These are phyloP conservation scores for Sebastes itinus DNA, from an alignment of 2,797 vertebrate genomes.

Conservation along the genomic window DNA sequence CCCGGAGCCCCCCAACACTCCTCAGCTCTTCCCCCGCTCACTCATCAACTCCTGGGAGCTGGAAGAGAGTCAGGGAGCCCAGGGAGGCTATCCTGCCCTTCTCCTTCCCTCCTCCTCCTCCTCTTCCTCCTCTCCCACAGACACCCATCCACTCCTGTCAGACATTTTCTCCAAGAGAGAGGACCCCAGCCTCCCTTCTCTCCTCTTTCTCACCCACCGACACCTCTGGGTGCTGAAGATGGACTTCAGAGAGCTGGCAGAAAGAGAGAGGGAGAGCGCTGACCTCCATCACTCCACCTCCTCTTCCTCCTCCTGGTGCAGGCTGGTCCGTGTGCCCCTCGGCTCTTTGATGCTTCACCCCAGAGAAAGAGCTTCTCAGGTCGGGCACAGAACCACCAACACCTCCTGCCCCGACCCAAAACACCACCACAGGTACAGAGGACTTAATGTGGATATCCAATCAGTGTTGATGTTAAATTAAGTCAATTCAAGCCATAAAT, in stretches of 20 bases:
- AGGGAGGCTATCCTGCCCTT: slow-evolving; percentile 86
- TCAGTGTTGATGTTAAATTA: no score
- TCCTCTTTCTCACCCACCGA: slow-evolving; percentile 89
- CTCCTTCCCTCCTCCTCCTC: slow-evolving; percentile 59
- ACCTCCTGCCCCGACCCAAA: slow-evolving; percentile 35
- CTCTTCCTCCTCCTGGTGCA: slow-evolving; percentile 57
- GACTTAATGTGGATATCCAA: no score
- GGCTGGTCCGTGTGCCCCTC: slow-evolving; percentile 86
- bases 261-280: slow-evolving; percentile 25
- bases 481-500: no score
- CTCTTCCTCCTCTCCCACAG: slow-evolving; percentile 6
- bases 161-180: slow-evolving; percentile 63
- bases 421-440: slow-evolving; percentile 57
- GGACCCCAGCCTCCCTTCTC: slow-evolving; percentile 79
- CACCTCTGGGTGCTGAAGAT: slow-evolving; percentile 90
- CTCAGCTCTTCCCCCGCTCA: slow-evolving; percentile 86
- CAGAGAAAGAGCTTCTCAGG: slow-evolving; percentile 54
- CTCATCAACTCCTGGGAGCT: slow-evolving; percentile 89
- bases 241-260: slow-evolving; percentile 83
- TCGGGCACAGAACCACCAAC: not conserved
- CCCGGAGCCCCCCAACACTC: not conserved
- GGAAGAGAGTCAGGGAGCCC: slow-evolving; percentile 84
- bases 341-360: slow-evolving; percentile 88
- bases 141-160: slow-evolving; percentile 66
- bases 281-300: slow-evolving; percentile 61